Evolutionary conservation across 2,113 vertebrate species (phyloP).

Genomic region (Fulica atra): DNA sequence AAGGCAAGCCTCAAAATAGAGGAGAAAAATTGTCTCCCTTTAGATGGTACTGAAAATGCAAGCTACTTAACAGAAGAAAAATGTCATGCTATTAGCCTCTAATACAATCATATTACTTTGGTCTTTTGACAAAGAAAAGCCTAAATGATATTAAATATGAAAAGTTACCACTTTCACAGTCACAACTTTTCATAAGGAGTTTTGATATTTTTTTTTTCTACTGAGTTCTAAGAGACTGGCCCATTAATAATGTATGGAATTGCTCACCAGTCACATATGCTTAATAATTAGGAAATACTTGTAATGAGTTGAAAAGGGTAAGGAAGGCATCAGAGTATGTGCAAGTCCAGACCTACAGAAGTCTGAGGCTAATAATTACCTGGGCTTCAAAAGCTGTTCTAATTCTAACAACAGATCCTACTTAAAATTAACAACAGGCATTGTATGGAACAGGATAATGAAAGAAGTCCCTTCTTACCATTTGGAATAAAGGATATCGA

Average conservation of each 20-base stretch:
- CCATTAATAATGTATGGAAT: slow-evolving; percentile 50
- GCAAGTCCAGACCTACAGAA: slow-evolving; percentile 10
- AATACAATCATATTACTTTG: slow-evolving; percentile 45
- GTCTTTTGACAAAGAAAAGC: slow-evolving; percentile 43
- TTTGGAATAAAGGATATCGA: slow-evolving; percentile 5
- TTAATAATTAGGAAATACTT: slow-evolving; percentile 63
- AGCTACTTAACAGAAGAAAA: slow-evolving; percentile 26
- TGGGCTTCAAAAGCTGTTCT: slow-evolving; percentile 48
- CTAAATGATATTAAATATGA: slow-evolving; percentile 46
- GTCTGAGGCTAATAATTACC: slow-evolving; percentile 48
- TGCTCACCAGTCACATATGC: slow-evolving; percentile 23
- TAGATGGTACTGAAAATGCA: slow-evolving; percentile 12
- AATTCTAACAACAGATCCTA: slow-evolving; percentile 10
- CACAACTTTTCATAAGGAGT: slow-evolving; percentile 38
- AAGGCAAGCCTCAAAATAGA: slow-evolving; percentile 28
- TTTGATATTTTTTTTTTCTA: not conserved
- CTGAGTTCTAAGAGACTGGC: not conserved
- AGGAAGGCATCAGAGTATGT: not conserved
- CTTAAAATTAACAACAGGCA: slow-evolving; percentile 33
- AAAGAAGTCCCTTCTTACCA: not conserved
- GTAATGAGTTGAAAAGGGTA: slow-evolving; percentile 51
- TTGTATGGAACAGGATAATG: slow-evolving; percentile 7
- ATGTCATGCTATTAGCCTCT: slow-evolving; percentile 32
- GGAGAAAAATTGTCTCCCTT: not conserved
- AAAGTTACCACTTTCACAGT: slow-evolving; percentile 33